phyloP scores from a whole-genome alignment of 2,888 invertebrate genomes.

The Xanthorhoe spadicearia region DNA sequence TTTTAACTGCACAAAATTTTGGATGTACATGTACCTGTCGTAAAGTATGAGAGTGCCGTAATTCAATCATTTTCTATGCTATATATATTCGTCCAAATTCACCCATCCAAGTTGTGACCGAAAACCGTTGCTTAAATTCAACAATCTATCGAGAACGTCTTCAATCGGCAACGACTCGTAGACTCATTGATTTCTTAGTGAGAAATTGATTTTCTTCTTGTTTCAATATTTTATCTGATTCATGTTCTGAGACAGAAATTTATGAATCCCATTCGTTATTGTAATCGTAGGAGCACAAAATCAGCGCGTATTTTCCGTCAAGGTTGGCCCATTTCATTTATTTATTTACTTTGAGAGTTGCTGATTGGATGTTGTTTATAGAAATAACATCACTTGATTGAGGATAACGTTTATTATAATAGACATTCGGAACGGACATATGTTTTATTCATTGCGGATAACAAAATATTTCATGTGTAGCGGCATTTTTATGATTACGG shows the following conservation, averaged over 20 bases:
- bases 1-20: too few relatives aligned
- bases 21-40: too few relatives aligned
- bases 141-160: too few relatives aligned
- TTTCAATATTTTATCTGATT: not conserved
- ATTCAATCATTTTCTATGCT: too few relatives aligned
- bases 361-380: slow-evolving; percentile 42
- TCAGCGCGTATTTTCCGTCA: slow-evolving; percentile 24
- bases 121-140: too few relatives aligned
- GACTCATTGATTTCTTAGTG: slow-evolving; percentile 23
- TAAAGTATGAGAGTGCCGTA: too few relatives aligned
- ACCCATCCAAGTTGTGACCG: too few relatives aligned
- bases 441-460: slow-evolving; percentile 33
- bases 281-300: slow-evolving; percentile 8
- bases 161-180: not conserved
- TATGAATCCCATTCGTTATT: not conserved
- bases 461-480: slow-evolving; percentile 12
- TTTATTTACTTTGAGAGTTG: slow-evolving; percentile 35
- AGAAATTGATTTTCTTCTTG: not conserved
- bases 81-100: too few relatives aligned
- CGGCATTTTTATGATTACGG: slow-evolving; percentile 15
- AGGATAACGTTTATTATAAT: slow-evolving; percentile 46
- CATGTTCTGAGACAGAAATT: not conserved
- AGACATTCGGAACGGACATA: slow-evolving; percentile 16
- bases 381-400: slow-evolving; percentile 45
- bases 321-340: slow-evolving; percentile 20